A percentile compares a stretch with the other conserved stretches of the same genome.
These are phyloP conservation scores for Melanotaenia duboulayi DNA, from an alignment of 2,113 vertebrate genomes.

Conservation along the genomic window DNA sequence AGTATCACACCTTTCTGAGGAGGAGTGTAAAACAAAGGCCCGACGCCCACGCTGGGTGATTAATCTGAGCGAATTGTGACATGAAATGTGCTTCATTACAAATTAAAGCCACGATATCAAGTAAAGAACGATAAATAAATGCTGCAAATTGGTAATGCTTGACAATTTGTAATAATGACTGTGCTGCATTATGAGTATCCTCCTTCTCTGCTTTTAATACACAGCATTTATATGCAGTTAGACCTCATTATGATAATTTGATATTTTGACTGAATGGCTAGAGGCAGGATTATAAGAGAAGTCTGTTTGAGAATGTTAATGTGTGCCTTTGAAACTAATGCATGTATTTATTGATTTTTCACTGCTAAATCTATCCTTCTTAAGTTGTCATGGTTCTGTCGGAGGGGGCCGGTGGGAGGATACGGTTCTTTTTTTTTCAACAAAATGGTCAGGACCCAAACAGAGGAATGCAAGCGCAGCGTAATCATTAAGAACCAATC, in stretches of 20 bases:
- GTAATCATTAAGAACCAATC: constrained; percentile 51
- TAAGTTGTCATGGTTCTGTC: constrained; percentile 75
- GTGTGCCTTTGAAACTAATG: constrained; percentile 78
- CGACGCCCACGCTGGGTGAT: constrained; percentile 4
- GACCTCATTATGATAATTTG: constrained; percentile 87
- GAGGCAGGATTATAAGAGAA: constrained; percentile 77
- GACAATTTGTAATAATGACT: constrained; percentile 56
- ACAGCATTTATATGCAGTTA: constrained; percentile 84
- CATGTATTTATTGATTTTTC: constrained; percentile 82
- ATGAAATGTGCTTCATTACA: constrained; percentile 32
- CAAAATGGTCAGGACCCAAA: constrained; percentile 67
- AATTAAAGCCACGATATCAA: constrained; percentile 41
- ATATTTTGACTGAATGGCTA: constrained; percentile 83
- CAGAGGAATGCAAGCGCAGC: constrained; percentile 41
- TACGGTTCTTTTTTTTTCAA: constrained; percentile 25
- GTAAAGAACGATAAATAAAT: constrained; percentile 16
- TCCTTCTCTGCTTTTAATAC: constrained; percentile 73
- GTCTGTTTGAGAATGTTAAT: constrained; percentile 81
- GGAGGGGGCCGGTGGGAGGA: constrained; percentile 1
- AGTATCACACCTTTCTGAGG: constrained; percentile 57
- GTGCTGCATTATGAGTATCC: constrained; percentile 64
- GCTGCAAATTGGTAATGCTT: constrained; percentile 14
- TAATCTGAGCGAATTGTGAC: constrained; percentile 40
- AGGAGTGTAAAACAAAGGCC: constrained; percentile 49
- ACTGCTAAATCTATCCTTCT: constrained; percentile 79